Percentiles rank a stretch among this genome's conserved stretches.
Conservation (phyloP, 2,888 invertebrate genomes). For the Harpagoxenus sublaevis region DNA sequence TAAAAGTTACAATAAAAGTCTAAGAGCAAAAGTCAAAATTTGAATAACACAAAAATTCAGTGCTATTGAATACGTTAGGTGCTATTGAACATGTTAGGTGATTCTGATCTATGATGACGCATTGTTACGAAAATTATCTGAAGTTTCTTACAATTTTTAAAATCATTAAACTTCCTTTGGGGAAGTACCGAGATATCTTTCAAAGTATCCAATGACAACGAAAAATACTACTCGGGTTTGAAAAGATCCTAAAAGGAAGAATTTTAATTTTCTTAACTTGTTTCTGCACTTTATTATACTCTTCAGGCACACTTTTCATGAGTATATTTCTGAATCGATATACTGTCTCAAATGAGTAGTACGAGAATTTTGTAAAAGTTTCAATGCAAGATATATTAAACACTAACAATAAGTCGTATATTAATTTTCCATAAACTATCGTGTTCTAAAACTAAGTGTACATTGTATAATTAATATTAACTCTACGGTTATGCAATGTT, state of each 20-base stretch:
- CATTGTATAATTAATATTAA: neutral
- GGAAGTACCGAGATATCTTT: neutral
- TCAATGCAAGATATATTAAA: constrained; percentile 21
- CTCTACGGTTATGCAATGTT: neutral
- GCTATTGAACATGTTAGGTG: no score
- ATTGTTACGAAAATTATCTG: no score
- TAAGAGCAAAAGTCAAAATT: no score
- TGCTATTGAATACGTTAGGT: no score
- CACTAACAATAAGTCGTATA: neutral
- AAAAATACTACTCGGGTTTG: neutral
- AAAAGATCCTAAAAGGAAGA: neutral
- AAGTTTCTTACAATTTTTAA: no score
- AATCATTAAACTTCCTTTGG: no score
- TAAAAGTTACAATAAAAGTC: no score
- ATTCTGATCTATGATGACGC: no score
- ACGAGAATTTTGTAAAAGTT: neutral
- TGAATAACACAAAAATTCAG: no score
- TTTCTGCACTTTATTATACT: neutral
- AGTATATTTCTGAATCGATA: constrained; percentile 11
- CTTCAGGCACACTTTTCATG: constrained; percentile 5
- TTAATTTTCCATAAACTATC: neutral
- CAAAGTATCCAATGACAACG: neutral
- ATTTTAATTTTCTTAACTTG: neutral
- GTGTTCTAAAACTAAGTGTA: neutral
- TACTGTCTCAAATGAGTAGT: neutral